Evolutionary conservation across 2,888 invertebrate genomes (phyloP), one percentile per base, ranked within the genome.

Genomic region (Sericinus montela): DNA sequence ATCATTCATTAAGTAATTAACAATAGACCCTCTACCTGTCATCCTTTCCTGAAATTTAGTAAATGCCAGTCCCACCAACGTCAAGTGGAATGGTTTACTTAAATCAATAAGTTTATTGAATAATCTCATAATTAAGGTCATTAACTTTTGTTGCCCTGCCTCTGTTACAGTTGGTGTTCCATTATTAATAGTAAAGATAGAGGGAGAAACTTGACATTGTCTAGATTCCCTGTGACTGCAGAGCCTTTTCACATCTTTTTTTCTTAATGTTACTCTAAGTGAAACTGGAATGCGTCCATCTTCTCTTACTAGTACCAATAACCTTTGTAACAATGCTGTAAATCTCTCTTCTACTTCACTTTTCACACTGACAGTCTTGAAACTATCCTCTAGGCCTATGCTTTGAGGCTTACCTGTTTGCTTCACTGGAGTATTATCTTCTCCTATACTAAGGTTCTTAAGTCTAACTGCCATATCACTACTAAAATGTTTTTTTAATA

Each of bases 301-400:
- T 68, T 95, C 94, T 47, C 91, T 89, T 5, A 95, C 92, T 58
- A 95, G 87, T 48, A 93, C 90, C 55, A 95, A 86, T 48, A 95
- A 77, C 62, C 95, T 90, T 65, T 92, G 91, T 37, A 95, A 77
- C 19, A 96, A 75, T 57, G 92, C 91, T 52, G 90, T 85, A 59
- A 95, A 91, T 61, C 94, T 93, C 25, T 93, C 93, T 66, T 93
- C 93, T 2, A 95, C 93, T 68, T 95, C 95, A 49, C 91, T 92
- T 60, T 93, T 92, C 2, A 93, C 90, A 58, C 93, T 93, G 43
- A 95, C 92, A 49, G 92, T 91, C 63, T 91, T 92, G 72, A 94
- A 95, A 50, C 94, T 92, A 72, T 95, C 95, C 69, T 95, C 95
- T 52, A 95, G 78, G 14, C 95, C 94, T 64, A 95, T 94, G 54